Percentiles rank a stretch among this genome's conserved stretches.
Conservation (phyloP, 2,113 vertebrate species). For the Columbina picui region DNA sequence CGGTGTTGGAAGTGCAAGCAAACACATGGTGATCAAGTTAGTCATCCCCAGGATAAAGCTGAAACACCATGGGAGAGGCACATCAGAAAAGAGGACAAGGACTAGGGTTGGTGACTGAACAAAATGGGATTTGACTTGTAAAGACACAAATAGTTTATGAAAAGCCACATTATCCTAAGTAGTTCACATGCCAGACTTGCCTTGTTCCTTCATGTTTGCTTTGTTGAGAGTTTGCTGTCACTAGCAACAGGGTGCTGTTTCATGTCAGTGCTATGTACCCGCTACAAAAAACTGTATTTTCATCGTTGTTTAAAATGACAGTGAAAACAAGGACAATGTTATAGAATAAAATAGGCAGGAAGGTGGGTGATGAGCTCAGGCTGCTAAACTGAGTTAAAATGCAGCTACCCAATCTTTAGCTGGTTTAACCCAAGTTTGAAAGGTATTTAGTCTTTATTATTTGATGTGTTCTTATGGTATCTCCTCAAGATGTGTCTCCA, state of each 20-base stretch:
- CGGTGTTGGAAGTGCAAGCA: not conserved
- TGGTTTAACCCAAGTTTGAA: not conserved
- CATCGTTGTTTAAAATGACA: not conserved
- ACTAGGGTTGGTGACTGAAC: not conserved
- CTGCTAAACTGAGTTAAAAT: not conserved
- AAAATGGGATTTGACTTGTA: not conserved
- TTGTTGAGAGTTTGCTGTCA: too few species aligned
- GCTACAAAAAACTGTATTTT: not conserved
- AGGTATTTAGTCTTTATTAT: not conserved
- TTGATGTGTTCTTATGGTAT: not conserved
- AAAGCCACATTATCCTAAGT: not conserved
- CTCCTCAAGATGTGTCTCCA: not conserved
- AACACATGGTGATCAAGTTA: rapidly evolving
- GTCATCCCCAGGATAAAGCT: not conserved
- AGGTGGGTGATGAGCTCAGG: not conserved
- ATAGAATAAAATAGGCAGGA: not conserved
- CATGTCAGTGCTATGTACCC: not conserved
- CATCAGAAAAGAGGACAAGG: not conserved
- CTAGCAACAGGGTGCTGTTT: not conserved
- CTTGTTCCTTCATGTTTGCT: rapidly evolving
- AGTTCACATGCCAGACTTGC: not conserved
- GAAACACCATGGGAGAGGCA: not conserved
- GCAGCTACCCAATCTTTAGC: not conserved
- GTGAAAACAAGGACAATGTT: not conserved
- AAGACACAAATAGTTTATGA: not conserved